Base-by-base conservation (phyloP, 92 coral and sea anemone species). In the Phenganax stokvisi region DNA sequence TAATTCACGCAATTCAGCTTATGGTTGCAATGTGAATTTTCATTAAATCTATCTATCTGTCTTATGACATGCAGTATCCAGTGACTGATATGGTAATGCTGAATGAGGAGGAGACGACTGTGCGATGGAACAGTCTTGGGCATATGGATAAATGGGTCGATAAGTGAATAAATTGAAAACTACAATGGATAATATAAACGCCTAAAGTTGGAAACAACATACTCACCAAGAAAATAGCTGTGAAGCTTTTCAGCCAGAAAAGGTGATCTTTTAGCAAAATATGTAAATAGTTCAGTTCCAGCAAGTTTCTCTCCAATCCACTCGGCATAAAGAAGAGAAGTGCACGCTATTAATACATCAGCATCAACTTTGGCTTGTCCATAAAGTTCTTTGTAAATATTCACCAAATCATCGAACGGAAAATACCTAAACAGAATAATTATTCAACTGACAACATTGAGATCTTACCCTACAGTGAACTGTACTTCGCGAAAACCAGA, bases 291-390 rank as follows among this genome's bases (percentile, higher is more conserved):
- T 62, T 92, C 88, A 20, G 92, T 89, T 9, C 98, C 98, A 17
- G 83, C 97, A 16, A 80, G 76, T 73, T 86, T 85, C 80, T 93
- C 98, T 30, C 98, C 98, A 72, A 92, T 53, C 97, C 98, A 92
- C 10, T 89, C 98, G 69, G 90, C 90, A 69, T 87, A 90, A 54
- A 86, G 62, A 57, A 92, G 44, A 59, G 72, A 85, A 53, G 92
- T 72, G 74, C 98, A 93, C 74, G 85, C 56, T 64, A 84, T 87
- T 3, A 93, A 92, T 72, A 89, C 88, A 0, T 88, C 83, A 20
- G 77, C 88, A 4, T 85, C 86, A 63, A 93, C 85, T 25, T 85
- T 84, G 54, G 88, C 84, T 72, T 93, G 84, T 31, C 97, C 97
- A 84, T 92, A 93, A 69, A 89, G 92, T 80, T 89, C 94, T 74